These are phyloP conservation scores for Cephus pygmeus DNA, from an alignment of 2,888 invertebrate genomes.

Conservation along the genomic window DNA sequence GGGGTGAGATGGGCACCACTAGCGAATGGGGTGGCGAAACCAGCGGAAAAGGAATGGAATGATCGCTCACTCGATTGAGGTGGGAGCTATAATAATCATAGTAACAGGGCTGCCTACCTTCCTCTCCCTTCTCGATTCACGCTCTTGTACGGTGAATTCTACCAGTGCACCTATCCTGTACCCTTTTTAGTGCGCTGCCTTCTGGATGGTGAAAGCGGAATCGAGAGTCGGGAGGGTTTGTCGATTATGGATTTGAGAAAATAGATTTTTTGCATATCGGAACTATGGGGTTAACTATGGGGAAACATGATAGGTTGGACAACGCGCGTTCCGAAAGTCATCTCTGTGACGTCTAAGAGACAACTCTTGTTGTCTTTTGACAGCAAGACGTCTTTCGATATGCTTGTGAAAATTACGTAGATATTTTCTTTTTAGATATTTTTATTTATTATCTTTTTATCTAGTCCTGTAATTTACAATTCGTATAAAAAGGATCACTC, in stretches of 20 bases:
- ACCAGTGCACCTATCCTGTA: neutral
- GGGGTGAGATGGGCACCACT: constrained; percentile 31
- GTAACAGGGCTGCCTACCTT: constrained; percentile 48
- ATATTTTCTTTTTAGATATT: too few species aligned
- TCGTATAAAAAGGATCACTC: neutral
- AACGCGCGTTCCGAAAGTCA: neutral
- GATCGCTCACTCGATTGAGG: constrained; percentile 34
- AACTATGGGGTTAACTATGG: neutral
- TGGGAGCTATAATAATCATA: constrained; percentile 45
- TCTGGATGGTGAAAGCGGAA: neutral
- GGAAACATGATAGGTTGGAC: neutral
- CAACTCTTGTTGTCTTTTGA: neutral
- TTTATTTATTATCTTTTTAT: neutral
- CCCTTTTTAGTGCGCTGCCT: neutral
- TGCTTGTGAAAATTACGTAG: neutral
- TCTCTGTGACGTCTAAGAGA: neutral
- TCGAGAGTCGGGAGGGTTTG: neutral
- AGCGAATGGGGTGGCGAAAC: constrained; percentile 15
- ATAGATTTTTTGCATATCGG: neutral
- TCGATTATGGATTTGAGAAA: neutral
- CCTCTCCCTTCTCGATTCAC: neutral
- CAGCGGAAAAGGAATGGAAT: constrained; percentile 28
- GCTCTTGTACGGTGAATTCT: neutral
- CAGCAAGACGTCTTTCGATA: neutral
- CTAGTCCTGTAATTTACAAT: neutral